Conservation (phyloP, 1,140 invertebrate genomes). For the Drosophila mayri region DNA sequence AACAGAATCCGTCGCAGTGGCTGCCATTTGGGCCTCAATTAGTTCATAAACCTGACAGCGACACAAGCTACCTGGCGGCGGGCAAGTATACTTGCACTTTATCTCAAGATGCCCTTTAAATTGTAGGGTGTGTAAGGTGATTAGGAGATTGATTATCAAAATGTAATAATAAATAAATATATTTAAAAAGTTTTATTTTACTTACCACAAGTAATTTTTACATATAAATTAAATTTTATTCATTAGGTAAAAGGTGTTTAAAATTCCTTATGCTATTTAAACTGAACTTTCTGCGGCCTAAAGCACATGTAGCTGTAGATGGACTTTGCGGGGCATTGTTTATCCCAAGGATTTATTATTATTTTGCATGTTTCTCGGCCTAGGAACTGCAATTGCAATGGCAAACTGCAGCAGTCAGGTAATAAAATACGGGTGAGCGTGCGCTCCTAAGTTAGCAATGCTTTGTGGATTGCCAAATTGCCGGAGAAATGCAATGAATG, state of each 20-base stretch:
- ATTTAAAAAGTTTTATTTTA: too few relatives aligned
- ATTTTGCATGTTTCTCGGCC: conserved; percentile 56
- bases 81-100: background rate
- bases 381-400: conserved; percentile 14
- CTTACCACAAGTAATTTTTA: too few relatives aligned
- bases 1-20: conserved; percentile 17
- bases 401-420: conserved; percentile 40
- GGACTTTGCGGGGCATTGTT: conserved; percentile 43
- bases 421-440: conserved; percentile 30
- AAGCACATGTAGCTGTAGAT: background rate
- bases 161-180: background rate
- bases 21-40: conserved; percentile 58
- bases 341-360: conserved; percentile 56
- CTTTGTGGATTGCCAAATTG: conserved; percentile 32
- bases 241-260: background rate
- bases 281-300: background rate
- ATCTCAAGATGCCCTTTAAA: background rate
- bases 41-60: conserved; percentile 48
- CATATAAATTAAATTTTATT: background rate
- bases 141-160: background rate
- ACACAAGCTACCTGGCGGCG: conserved; percentile 54
- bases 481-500: conserved; percentile 8
- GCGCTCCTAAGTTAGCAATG: conserved; percentile 12
- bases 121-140: background rate
- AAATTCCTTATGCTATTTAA: background rate